A percentile compares a stretch with the other conserved stretches of the same genome.
These are phyloP conservation scores for Cranoglanis bouderius DNA, from an alignment of 2,113 vertebrate species.

Conservation along the genomic window DNA sequence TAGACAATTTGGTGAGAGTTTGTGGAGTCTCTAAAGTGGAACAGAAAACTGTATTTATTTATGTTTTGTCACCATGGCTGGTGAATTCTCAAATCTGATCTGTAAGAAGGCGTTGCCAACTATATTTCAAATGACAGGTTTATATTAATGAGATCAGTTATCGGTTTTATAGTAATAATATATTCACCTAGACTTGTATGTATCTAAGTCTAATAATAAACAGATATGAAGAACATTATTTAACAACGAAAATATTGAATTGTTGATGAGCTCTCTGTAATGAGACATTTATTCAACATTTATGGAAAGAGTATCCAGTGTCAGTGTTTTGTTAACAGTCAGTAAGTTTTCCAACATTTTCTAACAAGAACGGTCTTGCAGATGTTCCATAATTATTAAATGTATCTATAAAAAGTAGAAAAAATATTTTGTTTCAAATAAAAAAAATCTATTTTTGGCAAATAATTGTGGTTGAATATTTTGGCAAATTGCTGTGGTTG, in stretches of 20 bases:
- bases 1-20: not conserved
- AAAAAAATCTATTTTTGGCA: not conserved
- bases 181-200: not conserved
- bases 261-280: too few relatives aligned
- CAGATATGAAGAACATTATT: not conserved
- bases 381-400: not conserved
- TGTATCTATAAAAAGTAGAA: too few relatives aligned
- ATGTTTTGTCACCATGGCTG: not conserved
- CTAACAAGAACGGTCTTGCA: not conserved
- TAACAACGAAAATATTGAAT: not conserved
- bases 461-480: too few relatives aligned
- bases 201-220: not conserved
- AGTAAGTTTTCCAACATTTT: too few relatives aligned
- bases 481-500: not conserved
- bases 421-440: not conserved
- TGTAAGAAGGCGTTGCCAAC: not conserved
- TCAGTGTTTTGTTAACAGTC: too few relatives aligned
- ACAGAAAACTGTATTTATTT: not conserved
- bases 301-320: too few relatives aligned
- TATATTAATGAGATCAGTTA: not conserved
- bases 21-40: not conserved
- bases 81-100: not conserved
- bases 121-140: not conserved
- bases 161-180: not conserved
- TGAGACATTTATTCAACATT: too few relatives aligned